Conservation (phyloP, 2,888 invertebrate species). For the Ptilodon capucinus region DNA sequence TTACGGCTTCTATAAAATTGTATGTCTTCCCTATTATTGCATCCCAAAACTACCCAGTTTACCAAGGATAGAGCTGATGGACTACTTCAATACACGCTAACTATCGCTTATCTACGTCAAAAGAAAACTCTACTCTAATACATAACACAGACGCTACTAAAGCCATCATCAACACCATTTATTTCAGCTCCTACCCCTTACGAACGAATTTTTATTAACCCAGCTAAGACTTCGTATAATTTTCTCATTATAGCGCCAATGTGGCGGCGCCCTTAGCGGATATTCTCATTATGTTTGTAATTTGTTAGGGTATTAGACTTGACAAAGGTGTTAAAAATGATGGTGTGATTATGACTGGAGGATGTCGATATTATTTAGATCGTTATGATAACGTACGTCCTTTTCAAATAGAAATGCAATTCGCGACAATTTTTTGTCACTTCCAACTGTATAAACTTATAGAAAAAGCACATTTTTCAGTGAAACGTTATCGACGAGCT, state of each 20-base stretch:
- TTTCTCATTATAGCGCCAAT: conserved; percentile 65
- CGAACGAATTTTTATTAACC: conserved; percentile 76
- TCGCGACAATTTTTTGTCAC: too few relatives aligned
- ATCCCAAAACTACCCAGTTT: too few relatives aligned
- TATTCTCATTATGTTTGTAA: conserved; percentile 50
- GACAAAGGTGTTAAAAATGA: conserved; percentile 36
- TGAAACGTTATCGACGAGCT: too few relatives aligned
- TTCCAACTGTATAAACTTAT: too few relatives aligned
- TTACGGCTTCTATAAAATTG: too few relatives aligned
- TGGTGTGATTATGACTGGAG: conserved; percentile 16
- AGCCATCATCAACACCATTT: conserved; percentile 35
- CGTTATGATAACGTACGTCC: too few relatives aligned
- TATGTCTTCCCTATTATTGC: too few relatives aligned
- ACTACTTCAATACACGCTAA: too few relatives aligned
- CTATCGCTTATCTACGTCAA: too few relatives aligned
- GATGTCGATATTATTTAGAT: conserved; percentile 3
- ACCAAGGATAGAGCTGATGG: too few relatives aligned
- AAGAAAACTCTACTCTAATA: not conserved
- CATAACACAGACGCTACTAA: not conserved
- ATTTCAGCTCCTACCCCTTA: conserved; percentile 52
- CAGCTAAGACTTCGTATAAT: conserved; percentile 76
- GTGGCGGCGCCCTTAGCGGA: conserved; percentile 50
- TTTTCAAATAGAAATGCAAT: too few relatives aligned
- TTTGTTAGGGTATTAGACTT: conserved; percentile 52
- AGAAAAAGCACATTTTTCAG: too few relatives aligned